Base-by-base conservation (phyloP, 2,113 vertebrate genomes). In the Pollimyrus isidori region DNA sequence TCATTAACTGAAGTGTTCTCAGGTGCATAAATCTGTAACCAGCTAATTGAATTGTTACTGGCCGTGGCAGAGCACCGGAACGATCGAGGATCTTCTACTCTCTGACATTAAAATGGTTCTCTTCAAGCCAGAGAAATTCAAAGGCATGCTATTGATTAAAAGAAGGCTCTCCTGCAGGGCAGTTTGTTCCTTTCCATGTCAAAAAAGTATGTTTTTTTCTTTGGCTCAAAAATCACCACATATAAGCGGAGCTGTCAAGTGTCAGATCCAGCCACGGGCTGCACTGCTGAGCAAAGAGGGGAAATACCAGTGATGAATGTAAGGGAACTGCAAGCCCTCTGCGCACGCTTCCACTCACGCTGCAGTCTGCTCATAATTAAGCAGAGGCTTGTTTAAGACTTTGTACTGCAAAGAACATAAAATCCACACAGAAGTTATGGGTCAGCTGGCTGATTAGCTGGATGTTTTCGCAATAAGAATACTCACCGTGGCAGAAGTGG, bases 301-400 rank as follows among this genome's bases (percentile, higher is more conserved):
- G 90, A 90, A 91, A 91, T 87, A 82, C 26, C 89, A 91, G 86
- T 88, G 89, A 91, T 53, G 46, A 91, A 90, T 88, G 90, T 65
- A 90, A 88, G 87, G 89, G 89, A 48, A 88, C 83, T 84, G 53
- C 80, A 50, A 30, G 7, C 3, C 17, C 88, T 30, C 50, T 88
- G 46, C 17, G 52, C 52, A 21, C 0, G 52, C 46, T 19, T 87
- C 53, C 30, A 26, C 80, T 89, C 89, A 90, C 90, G 80, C 91
- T 89, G 84, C 48, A 76, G 30, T 76, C 83, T 84, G 90, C 91
- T 86, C 86, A 90, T 90, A 90, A 92, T 91, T 90, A 90, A 91
- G 87, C 88, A 87, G 13, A 69, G 56, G n/a, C 52, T 62, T 62
- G 82, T 89, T 82, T 84, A 89, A 82, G 87, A 80, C 48, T 53